Conservation (phyloP, 2,113 vertebrate genomes). For the Ictidomys tridecemlineatus region DNA sequence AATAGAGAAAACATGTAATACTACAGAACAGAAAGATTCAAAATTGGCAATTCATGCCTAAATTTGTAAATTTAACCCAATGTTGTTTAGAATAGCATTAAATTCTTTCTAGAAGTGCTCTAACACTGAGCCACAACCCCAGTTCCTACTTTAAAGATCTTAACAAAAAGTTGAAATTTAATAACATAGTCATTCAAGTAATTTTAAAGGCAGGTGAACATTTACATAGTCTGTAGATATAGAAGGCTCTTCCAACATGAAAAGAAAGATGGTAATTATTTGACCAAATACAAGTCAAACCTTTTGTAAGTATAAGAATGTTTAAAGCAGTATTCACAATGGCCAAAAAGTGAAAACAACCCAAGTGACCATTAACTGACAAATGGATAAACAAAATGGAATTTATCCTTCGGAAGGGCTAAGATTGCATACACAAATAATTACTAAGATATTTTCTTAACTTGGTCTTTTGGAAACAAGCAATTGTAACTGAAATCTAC, state of each 20-base stretch:
- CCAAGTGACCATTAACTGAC: neutral
- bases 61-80: neutral
- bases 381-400: neutral
- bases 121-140: too few relatives aligned
- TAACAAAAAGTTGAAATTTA: constrained; percentile 23
- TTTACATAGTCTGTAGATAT: neutral
- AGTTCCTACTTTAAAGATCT: neutral
- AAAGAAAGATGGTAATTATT: neutral
- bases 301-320: neutral
- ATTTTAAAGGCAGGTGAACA: neutral
- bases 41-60: constrained; percentile 15
- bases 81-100: neutral
- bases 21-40: neutral
- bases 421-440: neutral
- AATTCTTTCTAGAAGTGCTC: constrained; percentile 12
- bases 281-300: neutral
- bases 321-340: neutral
- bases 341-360: neutral
- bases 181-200: constrained; percentile 10
- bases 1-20: neutral
- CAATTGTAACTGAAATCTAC: constrained; percentile 14
- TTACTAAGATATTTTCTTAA: neutral
- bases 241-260: neutral
- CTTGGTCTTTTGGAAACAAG: neutral
- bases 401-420: neutral